These are phyloP conservation scores for Apocheima hispidaria DNA, from an alignment of 2,888 invertebrate genomes.

Conservation along the genomic window DNA sequence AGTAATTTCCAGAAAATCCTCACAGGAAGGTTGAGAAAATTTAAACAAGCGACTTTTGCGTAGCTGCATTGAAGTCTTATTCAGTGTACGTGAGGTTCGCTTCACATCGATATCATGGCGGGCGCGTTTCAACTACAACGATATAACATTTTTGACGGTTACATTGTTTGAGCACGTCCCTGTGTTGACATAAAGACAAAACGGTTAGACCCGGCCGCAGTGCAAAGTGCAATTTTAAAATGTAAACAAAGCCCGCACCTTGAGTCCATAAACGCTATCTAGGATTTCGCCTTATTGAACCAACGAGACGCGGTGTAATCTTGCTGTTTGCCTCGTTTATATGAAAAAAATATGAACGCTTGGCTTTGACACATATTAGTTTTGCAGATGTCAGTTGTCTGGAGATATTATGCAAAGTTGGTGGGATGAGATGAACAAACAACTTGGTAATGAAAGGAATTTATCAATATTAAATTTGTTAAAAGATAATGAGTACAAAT, in stretches of 20 bases:
- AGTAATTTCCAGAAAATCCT: slow-evolving; percentile 7
- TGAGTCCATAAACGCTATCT: slow-evolving; percentile 78
- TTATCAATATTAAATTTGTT: too few species aligned
- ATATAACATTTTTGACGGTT: slow-evolving; percentile 78
- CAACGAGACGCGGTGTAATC: slow-evolving; percentile 65
- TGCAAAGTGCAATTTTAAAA: slow-evolving; percentile 86
- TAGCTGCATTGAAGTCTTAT: slow-evolving; percentile 36
- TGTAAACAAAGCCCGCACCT: slow-evolving; percentile 83
- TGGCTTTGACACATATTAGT: slow-evolving; percentile 50
- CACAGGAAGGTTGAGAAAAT: slow-evolving; percentile 8
- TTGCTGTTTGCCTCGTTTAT: slow-evolving; percentile 62
- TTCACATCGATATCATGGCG: slow-evolving; percentile 49
- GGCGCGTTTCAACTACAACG: slow-evolving; percentile 55
- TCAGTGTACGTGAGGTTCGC: slow-evolving; percentile 28
- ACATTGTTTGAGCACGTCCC: slow-evolving; percentile 79
- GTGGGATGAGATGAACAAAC: slow-evolving; percentile 17
- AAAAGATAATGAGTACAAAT: too few species aligned
- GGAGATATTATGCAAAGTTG: slow-evolving; percentile 36
- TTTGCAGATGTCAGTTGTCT: slow-evolving; percentile 44
- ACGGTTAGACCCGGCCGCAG: slow-evolving; percentile 72
- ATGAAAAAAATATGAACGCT: slow-evolving; percentile 56
- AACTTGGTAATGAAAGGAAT: neutral
- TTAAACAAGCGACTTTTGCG: slow-evolving; percentile 25
- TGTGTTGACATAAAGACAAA: slow-evolving; percentile 76
- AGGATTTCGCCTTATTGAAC: slow-evolving; percentile 79